phyloP scores from a whole-genome alignment of 2,797 vertebrate genomes.

The Sebastes hubbsi region DNA sequence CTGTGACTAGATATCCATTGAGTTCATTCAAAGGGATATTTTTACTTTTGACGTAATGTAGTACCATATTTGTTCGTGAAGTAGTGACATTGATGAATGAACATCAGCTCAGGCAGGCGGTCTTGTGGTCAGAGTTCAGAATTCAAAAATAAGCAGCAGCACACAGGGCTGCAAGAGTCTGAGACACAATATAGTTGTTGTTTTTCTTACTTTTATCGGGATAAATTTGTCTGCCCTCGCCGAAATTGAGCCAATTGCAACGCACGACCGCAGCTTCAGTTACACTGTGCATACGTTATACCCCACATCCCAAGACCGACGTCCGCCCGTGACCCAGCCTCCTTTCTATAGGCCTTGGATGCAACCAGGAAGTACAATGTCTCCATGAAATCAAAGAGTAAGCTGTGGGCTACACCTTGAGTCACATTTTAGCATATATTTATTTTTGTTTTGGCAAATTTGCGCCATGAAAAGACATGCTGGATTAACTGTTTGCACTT shows the following conservation, averaged over 20 bases:
- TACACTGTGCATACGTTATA: rapidly evolving
- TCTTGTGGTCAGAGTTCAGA: background rate
- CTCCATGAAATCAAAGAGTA: background rate
- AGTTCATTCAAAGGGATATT: background rate
- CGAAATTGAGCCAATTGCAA: too few species aligned
- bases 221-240: background rate
- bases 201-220: background rate
- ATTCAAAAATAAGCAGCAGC: background rate
- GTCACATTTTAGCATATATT: background rate
- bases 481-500: background rate
- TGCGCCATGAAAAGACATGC: background rate
- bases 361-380: background rate
- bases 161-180: background rate
- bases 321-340: too few species aligned
- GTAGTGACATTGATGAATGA: background rate
- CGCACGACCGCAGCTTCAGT: too few species aligned
- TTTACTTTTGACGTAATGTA: background rate
- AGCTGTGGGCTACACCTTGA: background rate
- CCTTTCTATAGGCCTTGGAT: too few species aligned
- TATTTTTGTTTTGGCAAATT: background rate
- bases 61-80: background rate
- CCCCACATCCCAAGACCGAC: too few species aligned
- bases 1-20: background rate
- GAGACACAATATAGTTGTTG: background rate
- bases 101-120: background rate